A percentile compares a stretch with the other conserved stretches of the same genome.
phyloP scores from a whole-genome alignment of 1,140 invertebrate species.

The Dryas iulia region DNA sequence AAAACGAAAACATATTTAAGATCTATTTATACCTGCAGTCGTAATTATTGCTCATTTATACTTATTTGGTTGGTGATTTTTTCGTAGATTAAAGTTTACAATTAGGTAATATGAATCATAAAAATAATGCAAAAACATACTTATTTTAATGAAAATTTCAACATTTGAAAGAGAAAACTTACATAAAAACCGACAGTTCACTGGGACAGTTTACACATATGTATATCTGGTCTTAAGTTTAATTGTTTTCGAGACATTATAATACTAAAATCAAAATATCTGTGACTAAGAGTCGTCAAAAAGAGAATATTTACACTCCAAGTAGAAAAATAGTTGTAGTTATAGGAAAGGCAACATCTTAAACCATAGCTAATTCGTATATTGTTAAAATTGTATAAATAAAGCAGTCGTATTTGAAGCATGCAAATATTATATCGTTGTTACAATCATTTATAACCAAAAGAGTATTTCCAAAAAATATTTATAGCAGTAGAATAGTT shows the following conservation, averaged over 20 bases:
- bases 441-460: slow-evolving; percentile 28
- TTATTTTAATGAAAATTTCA: not conserved
- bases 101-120: not conserved
- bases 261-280: not conserved
- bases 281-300: slow-evolving; percentile 13
- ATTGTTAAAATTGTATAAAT: slow-evolving; percentile 39
- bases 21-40: not conserved
- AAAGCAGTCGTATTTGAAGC: slow-evolving; percentile 52
- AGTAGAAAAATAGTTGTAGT: slow-evolving; percentile 57
- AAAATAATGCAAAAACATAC: not conserved
- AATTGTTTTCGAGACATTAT: not conserved
- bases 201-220: not conserved
- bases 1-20: not conserved
- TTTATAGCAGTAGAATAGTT: not conserved
- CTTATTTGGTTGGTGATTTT: not conserved
- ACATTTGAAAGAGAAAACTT: not conserved
- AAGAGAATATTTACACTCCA: slow-evolving; percentile 36
- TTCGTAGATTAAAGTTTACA: not conserved
- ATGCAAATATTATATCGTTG: slow-evolving; percentile 48
- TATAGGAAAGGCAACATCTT: slow-evolving; percentile 43
- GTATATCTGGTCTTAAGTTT: not conserved
- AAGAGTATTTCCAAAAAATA: slow-evolving; percentile 16
- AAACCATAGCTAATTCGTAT: slow-evolving; percentile 46
- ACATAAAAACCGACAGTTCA: not conserved
- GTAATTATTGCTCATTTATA: not conserved